Evolutionary conservation across 2,113 vertebrate species (phyloP).

Genomic region (Bombycilla garrulus): DNA sequence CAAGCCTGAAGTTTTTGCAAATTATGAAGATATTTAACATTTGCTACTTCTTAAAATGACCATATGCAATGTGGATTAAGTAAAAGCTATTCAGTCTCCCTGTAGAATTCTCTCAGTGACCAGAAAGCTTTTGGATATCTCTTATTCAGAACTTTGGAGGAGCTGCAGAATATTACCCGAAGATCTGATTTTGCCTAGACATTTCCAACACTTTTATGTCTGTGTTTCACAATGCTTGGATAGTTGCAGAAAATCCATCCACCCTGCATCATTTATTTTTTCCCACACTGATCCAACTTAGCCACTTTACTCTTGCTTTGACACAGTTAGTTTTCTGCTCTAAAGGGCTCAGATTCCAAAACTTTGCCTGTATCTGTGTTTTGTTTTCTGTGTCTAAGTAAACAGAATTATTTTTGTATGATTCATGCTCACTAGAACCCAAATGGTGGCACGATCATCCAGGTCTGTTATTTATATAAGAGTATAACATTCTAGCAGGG

Average conservation of each 20-base stretch:
- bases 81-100: neutral
- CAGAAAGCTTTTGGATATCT: neutral
- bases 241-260: neutral
- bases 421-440: neutral
- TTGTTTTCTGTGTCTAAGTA: neutral
- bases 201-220: neutral
- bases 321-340: neutral
- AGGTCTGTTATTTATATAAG: neutral
- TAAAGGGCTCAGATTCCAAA: neutral
- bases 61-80: neutral
- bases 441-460: neutral
- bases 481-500: neutral
- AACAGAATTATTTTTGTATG: neutral
- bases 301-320: neutral
- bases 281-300: neutral
- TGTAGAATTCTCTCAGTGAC: neutral
- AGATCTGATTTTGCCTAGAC: neutral
- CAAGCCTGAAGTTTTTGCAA: neutral
- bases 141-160: neutral
- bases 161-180: neutral
- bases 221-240: neutral
- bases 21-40: neutral
- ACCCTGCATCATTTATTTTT: neutral
- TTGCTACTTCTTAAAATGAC: neutral
- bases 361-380: neutral